A percentile compares a stretch with the other conserved stretches of the same genome.
Evolutionary conservation across 2,888 invertebrate genomes (phyloP).

Genomic region (Hymenopus coronatus): DNA sequence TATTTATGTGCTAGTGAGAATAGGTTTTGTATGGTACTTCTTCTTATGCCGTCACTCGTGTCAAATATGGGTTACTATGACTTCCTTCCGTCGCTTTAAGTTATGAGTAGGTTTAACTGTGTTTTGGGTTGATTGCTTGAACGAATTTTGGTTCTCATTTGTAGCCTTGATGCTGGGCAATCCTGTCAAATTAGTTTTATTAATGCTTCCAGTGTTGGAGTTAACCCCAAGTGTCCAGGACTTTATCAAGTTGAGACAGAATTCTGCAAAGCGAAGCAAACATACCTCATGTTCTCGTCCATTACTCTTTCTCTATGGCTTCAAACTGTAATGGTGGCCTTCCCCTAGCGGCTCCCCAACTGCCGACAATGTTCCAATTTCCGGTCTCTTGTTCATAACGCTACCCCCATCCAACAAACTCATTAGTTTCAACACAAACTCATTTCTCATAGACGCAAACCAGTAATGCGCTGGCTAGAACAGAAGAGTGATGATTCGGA

Average conservation of each 20-base stretch:
- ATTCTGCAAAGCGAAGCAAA: not conserved
- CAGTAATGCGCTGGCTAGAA: not conserved
- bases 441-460: not conserved
- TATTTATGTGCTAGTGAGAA: too few relatives aligned
- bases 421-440: not conserved
- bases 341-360: not conserved
- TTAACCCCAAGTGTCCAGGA: not conserved
- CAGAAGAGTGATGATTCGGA: not conserved
- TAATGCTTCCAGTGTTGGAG: not conserved
- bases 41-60: too few relatives aligned
- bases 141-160: not conserved
- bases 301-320: not conserved
- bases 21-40: too few relatives aligned
- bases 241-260: not conserved
- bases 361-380: not conserved
- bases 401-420: not conserved
- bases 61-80: too few relatives aligned
- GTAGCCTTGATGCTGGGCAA: not conserved
- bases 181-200: not conserved
- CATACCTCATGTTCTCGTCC: not conserved
- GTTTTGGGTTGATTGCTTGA: too few relatives aligned
- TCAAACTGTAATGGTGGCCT: not conserved
- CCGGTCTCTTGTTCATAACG: not conserved
- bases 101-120: too few relatives aligned
- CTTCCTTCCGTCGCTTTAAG: too few relatives aligned